These are phyloP conservation scores for Erpobdella octoculata DNA, from an alignment of 2,888 invertebrate genomes.

Conservation along the genomic window DNA sequence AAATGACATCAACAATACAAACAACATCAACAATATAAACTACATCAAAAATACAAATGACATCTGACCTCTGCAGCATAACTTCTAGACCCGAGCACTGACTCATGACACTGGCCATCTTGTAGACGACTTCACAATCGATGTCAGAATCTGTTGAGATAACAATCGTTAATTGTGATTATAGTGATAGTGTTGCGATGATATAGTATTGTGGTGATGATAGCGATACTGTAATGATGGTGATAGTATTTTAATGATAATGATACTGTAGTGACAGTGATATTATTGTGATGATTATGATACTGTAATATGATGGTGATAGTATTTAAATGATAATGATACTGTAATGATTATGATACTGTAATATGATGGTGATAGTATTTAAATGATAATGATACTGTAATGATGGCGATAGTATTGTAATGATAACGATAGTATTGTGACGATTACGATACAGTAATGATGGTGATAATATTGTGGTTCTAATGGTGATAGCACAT, in stretches of 20 bases:
- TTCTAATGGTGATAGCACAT: background rate
- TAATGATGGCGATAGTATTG: no score
- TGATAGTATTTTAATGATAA: no score
- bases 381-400: no score
- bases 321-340: no score
- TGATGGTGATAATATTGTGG: background rate
- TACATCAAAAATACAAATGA: background rate
- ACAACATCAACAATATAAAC: background rate
- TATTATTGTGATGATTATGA: background rate
- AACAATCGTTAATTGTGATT: background rate
- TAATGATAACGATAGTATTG: no score
- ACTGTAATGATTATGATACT: no score
- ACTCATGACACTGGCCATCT: slow-evolving; percentile 76
- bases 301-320: no score
- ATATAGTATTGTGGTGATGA: no score
- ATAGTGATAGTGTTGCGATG: no score
- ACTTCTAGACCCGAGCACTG: slow-evolving; percentile 68
- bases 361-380: no score
- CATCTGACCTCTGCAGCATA: slow-evolving; percentile 51
- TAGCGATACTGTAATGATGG: no score
- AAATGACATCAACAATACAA: background rate
- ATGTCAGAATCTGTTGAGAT: slow-evolving; percentile 66
- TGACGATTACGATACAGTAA: no score
- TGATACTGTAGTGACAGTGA: background rate
- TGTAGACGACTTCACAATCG: slow-evolving; percentile 87